Conservation (phyloP, 1,140 invertebrate genomes). For the Hycleus cichorii region DNA sequence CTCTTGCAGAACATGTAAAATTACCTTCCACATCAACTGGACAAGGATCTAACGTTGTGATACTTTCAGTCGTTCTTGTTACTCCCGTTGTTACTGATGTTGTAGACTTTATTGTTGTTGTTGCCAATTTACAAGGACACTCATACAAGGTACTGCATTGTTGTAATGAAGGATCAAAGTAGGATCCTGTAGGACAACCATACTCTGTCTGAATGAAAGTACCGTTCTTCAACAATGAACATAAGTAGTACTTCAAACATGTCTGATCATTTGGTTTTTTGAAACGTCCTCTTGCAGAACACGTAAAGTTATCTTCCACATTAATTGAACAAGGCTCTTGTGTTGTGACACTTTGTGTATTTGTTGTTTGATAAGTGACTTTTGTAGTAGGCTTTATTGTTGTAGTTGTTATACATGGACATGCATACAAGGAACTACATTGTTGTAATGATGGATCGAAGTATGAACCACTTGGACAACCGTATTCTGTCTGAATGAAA, state of each 20-base stretch:
- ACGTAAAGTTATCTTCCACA: no score
- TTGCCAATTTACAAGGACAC: conserved; percentile 1
- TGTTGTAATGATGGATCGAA: no score
- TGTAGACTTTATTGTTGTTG: neutral
- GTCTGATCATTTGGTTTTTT: neutral
- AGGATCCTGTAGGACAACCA: neutral
- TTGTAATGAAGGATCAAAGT: conserved; percentile 6
- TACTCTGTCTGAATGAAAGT: conserved; percentile 6
- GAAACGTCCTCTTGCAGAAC: no score
- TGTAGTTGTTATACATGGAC: no score
- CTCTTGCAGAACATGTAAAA: conserved; percentile 1
- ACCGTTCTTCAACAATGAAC: conserved; percentile 2
- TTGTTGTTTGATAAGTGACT: no score
- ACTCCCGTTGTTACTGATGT: neutral
- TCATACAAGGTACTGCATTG: conserved; percentile 1
- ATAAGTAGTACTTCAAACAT: conserved; percentile 12
- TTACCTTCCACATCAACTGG: neutral
- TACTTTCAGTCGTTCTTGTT: no score
- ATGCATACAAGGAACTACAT: no score
- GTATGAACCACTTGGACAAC: no score
- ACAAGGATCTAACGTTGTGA: neutral
- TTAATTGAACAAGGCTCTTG: no score
- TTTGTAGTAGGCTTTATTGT: no score
- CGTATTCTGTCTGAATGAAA: no score
- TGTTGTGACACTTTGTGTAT: no score